Evolutionary conservation across 2,888 invertebrate genomes (phyloP).

Genomic region (Pseudoips prasinana): DNA sequence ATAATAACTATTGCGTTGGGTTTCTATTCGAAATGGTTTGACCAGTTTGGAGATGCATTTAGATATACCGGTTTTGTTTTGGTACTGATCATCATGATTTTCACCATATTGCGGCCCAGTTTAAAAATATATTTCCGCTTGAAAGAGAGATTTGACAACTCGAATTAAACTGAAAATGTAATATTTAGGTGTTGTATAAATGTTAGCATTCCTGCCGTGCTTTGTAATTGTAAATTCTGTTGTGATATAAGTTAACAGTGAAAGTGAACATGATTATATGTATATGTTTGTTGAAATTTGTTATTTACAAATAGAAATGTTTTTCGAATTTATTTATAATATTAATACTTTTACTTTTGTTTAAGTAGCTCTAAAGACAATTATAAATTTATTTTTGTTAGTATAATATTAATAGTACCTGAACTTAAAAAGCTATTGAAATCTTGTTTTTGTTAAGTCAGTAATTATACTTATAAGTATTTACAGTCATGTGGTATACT

Average conservation of each 20-base stretch:
- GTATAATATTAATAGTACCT: too few species aligned
- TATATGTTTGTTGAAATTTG: too few species aligned
- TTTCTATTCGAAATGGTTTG: constrained; percentile 64
- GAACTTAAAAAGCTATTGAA: too few species aligned
- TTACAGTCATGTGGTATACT: too few species aligned
- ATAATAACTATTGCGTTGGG: constrained; percentile 64
- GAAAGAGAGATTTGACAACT: constrained; percentile 66
- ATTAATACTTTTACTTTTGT: too few species aligned
- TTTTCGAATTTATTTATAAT: too few species aligned
- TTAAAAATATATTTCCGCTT: constrained; percentile 73
- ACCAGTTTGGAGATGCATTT: constrained; percentile 61
- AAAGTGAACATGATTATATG: too few species aligned
- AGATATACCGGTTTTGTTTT: constrained; percentile 56
- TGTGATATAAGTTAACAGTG: constrained; percentile 23
- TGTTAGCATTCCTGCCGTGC: background rate
- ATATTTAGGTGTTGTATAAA: constrained; percentile 2
- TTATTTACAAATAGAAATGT: too few species aligned
- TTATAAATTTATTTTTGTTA: too few species aligned
- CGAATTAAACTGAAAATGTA: constrained; percentile 40
- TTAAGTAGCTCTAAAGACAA: too few species aligned
- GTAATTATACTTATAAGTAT: too few species aligned
- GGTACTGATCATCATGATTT: constrained; percentile 57
- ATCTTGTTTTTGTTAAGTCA: too few species aligned
- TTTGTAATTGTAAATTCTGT: constrained; percentile 2
- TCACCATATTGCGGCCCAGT: constrained; percentile 66